A percentile compares a stretch with the other conserved stretches of the same genome.
Evolutionary conservation across 2,113 vertebrate species (phyloP).

Genomic region (Petaurus breviceps): DNA sequence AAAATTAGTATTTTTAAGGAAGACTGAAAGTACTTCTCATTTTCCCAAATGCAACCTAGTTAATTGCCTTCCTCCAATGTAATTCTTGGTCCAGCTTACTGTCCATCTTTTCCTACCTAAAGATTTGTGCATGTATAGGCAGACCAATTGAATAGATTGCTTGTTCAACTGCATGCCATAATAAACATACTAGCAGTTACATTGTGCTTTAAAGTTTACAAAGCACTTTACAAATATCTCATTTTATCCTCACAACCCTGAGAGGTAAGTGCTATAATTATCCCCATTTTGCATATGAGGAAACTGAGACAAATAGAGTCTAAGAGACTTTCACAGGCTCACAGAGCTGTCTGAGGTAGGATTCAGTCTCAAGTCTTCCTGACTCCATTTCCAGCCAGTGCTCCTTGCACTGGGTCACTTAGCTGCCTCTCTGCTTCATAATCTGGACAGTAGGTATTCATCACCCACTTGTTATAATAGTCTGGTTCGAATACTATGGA

Average conservation of each 20-base stretch:
- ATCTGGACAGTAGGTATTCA: not conserved
- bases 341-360: not conserved
- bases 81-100: not conserved
- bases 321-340: not conserved
- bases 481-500: slow-evolving; percentile 8
- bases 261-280: not conserved
- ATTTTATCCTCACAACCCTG: not conserved
- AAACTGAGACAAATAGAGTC: too few relatives aligned
- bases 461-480: not conserved
- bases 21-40: not conserved
- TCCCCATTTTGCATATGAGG: not conserved
- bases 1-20: too few relatives aligned
- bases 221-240: not conserved
- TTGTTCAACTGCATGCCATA: not conserved
- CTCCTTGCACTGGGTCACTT: not conserved
- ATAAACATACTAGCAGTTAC: not conserved
- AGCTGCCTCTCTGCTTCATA: not conserved
- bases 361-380: not conserved
- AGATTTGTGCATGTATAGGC: not conserved
- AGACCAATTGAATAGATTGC: not conserved
- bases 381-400: not conserved
- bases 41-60: not conserved
- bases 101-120: not conserved
- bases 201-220: not conserved
- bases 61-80: not conserved